Percentiles rank a stretch among this genome's conserved stretches.
Conservation (phyloP, 2,797 vertebrate genomes). For the Buceros bicornis region DNA sequence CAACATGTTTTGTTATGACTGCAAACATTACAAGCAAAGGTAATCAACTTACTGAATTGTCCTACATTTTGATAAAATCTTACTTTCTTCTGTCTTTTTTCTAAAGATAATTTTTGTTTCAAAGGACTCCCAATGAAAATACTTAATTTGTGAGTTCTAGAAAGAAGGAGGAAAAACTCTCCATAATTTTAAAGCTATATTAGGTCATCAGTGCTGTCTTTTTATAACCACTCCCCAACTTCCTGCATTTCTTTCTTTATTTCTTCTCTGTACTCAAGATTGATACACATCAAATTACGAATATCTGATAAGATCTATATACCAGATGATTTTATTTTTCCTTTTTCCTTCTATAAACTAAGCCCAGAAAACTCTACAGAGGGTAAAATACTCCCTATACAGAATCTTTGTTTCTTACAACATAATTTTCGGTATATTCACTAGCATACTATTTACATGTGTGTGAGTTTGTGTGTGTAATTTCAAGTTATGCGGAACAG, state of each 20-base stretch:
- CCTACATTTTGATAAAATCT: neutral
- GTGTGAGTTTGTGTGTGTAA: neutral
- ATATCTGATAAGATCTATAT: neutral
- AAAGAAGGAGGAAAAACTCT: neutral
- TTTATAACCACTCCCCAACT: neutral
- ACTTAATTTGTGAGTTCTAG: neutral
- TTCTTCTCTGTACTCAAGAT: neutral
- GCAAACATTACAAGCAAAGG: neutral
- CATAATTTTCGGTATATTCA: neutral
- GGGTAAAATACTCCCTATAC: neutral
- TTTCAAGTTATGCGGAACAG: neutral
- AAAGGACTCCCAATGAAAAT: neutral
- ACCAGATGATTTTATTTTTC: neutral
- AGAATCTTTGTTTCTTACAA: neutral
- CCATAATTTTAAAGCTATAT: neutral
- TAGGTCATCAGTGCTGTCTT: neutral
- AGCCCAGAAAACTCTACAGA: neutral
- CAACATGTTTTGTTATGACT: neutral
- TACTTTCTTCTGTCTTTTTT: neutral
- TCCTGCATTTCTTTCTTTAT: neutral
- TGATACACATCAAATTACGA: neutral
- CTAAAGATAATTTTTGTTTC: neutral
- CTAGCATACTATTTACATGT: neutral
- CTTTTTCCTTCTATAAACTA: neutral
- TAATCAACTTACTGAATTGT: neutral